Base-by-base conservation (phyloP, 2,888 invertebrate genomes). In the Orthosia cruda region DNA sequence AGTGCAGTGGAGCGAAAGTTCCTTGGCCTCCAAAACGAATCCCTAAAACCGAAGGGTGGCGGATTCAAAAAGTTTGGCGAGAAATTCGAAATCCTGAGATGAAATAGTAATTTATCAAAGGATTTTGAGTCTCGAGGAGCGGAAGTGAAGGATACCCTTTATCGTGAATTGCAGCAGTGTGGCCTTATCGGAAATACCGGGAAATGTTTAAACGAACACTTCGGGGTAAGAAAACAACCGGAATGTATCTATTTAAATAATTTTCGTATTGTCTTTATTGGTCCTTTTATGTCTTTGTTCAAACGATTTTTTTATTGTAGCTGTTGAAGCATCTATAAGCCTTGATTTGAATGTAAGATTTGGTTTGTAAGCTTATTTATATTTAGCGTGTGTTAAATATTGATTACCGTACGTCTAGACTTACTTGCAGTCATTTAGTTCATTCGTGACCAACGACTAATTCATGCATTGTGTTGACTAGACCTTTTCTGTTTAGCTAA, bases 71-170 rank as follows among this genome's bases (percentile, higher is more conserved):
- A 93, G 87, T 93, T 95, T 93, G 87, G 89, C 91, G 89, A 93
- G 92, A 93, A 94, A 92, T 92, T 91, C 93, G 88, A 93, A 95
- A 95, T 94, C 94, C 95, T 88, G 89, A 95, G 94, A 96, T 95
- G 95, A 95, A 96, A 96, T 94, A 95, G 96, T 96, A 95, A 96
- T 96, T 96, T 96, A 96, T 96, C 96, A 96, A 95, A 95, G 95
- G 96, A 95, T 96, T 96, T 95, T 92, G 93, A 91, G 91, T 92
- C 91, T 91, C 93, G 90, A 94, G 92, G 89, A 94, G 91, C 92
- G 92, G 92, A 93, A 93, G 92, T 93, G 94, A 94, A 92, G 89
- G 93, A 87, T 90, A 90, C 87, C 89, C 87, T 89, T 89, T 90
- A 91, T 87, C 87, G 74, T 47, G 69, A 81, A 87, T 86, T 86